A percentile compares a stretch with the other conserved stretches of the same genome.
Evolutionary conservation across 2,797 vertebrate species (phyloP).

Genomic region (Glyptemys insculpta): DNA sequence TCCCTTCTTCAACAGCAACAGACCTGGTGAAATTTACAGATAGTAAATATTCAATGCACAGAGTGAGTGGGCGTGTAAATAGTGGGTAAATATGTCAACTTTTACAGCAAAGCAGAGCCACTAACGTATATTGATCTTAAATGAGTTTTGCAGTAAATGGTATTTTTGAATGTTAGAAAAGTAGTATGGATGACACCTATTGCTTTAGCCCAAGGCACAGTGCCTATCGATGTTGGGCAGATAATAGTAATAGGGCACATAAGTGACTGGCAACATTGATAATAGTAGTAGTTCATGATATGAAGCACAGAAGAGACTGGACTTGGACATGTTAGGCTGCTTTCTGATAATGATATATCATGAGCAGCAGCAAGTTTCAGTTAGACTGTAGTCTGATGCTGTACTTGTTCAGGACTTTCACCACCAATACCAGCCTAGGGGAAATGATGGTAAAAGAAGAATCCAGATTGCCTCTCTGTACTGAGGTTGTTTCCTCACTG

Average conservation of each 20-base stretch:
- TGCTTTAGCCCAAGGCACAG: not conserved
- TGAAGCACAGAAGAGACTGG: not conserved
- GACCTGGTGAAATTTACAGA: conserved; percentile 10
- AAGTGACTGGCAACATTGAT: conserved; percentile 10
- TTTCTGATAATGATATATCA: conserved; percentile 33
- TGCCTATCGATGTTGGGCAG: not conserved
- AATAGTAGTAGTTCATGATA: not conserved
- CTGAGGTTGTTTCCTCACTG: not conserved
- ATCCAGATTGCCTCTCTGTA: not conserved
- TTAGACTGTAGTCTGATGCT: not conserved
- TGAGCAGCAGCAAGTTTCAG: conserved; percentile 44
- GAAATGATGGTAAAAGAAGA: not conserved
- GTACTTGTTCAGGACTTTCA: not conserved
- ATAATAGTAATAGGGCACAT: not conserved
- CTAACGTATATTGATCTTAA: not conserved
- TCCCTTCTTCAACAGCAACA: not conserved
- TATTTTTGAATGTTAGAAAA: conserved; percentile 18
- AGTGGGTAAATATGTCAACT: not conserved
- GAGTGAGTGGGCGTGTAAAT: conserved; percentile 22
- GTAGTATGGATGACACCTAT: not conserved
- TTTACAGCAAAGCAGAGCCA: not conserved
- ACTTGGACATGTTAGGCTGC: not conserved
- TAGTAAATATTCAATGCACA: conserved; percentile 5
- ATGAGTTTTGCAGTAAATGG: not conserved
- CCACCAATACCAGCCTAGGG: not conserved